phyloP scores from a whole-genome alignment of 35 echinoderm and acorn worm species.

The Antedon bifida region DNA sequence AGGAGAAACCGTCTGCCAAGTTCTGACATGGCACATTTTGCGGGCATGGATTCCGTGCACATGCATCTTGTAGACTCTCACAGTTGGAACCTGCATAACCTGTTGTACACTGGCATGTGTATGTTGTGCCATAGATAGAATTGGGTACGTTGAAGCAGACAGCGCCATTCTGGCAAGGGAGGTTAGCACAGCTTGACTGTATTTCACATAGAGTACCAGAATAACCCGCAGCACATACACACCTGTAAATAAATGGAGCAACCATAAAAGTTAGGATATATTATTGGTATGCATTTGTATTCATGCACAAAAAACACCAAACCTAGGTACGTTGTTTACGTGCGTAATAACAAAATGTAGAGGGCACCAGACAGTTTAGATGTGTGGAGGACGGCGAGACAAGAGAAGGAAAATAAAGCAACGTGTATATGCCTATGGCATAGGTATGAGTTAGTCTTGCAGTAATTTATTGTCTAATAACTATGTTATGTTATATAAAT shows the following conservation, averaged over 20 bases:
- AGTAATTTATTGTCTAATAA: too few species aligned
- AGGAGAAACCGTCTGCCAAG: slow-evolving; percentile 34
- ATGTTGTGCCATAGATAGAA: slow-evolving; percentile 11
- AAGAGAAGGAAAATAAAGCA: too few species aligned
- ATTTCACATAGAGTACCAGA: background rate
- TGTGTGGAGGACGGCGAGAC: too few species aligned
- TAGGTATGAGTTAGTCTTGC: too few species aligned
- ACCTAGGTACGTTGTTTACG: too few species aligned
- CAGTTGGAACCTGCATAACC: slow-evolving; percentile 12
- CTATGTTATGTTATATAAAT: too few species aligned
- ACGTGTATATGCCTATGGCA: too few species aligned
- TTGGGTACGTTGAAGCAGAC: background rate
- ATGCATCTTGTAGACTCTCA: slow-evolving; percentile 38
- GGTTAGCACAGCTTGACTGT: background rate
- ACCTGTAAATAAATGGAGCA: background rate
- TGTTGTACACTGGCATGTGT: slow-evolving; percentile 38
- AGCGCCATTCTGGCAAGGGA: slow-evolving; percentile 12
- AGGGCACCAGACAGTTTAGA: too few species aligned
- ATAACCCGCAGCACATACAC: background rate
- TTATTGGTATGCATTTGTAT: too few species aligned
- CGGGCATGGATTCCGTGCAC: slow-evolving; percentile 36
- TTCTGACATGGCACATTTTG: slow-evolving; percentile 41
- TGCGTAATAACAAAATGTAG: too few species aligned
- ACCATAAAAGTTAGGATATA: too few species aligned
- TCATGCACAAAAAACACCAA: too few species aligned